A percentile compares a stretch with the other conserved stretches of the same genome.
These are phyloP conservation scores for Neogobius melanostomus DNA, from an alignment of 2,113 vertebrate species.

Conservation along the genomic window DNA sequence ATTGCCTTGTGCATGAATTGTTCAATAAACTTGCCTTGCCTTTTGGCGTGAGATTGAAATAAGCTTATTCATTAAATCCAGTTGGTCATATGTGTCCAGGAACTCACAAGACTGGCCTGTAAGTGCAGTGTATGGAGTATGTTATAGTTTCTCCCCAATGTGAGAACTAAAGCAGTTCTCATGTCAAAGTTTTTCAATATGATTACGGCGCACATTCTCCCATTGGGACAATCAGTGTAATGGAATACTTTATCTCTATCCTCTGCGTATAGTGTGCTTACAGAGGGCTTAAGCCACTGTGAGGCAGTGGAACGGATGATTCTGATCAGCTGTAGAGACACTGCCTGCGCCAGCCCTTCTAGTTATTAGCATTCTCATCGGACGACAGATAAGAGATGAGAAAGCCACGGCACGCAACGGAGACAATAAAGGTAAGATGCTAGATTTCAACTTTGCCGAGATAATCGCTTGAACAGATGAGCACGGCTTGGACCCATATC, in stretches of 20 bases:
- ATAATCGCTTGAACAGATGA: conserved; percentile 62
- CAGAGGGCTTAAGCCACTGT: conserved; percentile 25
- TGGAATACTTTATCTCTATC: conserved; percentile 32
- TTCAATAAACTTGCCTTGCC: too few relatives aligned
- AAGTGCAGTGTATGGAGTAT: conserved; percentile 5
- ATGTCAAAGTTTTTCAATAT: conserved; percentile 10
- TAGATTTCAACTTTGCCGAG: conserved; percentile 43
- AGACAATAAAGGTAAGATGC: conserved; percentile 64
- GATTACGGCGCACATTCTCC: conserved; percentile 1
- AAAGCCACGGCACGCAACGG: conserved; percentile 26
- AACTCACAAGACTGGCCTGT: background rate
- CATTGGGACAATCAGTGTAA: background rate
- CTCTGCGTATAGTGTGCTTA: conserved; percentile 31
- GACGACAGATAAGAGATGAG: conserved; percentile 39
- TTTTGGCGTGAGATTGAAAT: too few relatives aligned
- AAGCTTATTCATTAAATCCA: too few relatives aligned
- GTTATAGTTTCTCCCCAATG: background rate
- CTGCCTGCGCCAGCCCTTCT: conserved; percentile 16
- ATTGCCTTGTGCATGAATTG: too few relatives aligned
- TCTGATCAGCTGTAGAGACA: conserved; percentile 50
- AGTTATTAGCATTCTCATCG: conserved; percentile 38
- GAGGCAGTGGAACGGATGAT: conserved; percentile 31
- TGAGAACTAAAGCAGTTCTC: conserved; percentile 12
- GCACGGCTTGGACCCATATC: conserved; percentile 36
- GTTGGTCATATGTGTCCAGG: background rate